Evolutionary conservation across 2,113 vertebrate genomes (phyloP), one percentile per base, ranked within the genome.

Genomic region (Stigmatopora argus): DNA sequence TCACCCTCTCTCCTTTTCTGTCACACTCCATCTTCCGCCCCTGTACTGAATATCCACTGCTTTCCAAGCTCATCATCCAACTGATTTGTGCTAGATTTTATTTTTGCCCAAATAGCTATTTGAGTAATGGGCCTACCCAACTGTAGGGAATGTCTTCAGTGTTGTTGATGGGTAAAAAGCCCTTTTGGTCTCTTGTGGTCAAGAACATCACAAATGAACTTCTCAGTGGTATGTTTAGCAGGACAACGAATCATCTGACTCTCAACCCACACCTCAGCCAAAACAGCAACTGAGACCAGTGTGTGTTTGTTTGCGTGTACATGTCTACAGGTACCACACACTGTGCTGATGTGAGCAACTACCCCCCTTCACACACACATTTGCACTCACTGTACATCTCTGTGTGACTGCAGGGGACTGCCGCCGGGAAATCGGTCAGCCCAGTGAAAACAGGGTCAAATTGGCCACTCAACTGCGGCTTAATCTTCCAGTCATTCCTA

Each of bases 381-480:
- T 55, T 71, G 65, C 68, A 62, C 55, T 41, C 61, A 68, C 48
- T 61, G 70, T 63, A 65, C 19, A 17, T 44, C 45, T 55, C 67
- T 63, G 38, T 47, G 58, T 51, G 65, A 78, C 64, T 70, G 65
- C 58, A 10, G 78, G 86, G 75, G 35, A 78, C 52, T 48, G n/a
- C 55, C 53, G 21, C 62, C 71, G 79, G 81, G 81, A 86, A 89
- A 87, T 85, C 67, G 71, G 76, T 83, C 79, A 76, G 67, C 73
- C 73, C 77, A 80, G 70, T 75, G 64, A 84, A 89, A 91, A 88
- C 74, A 84, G 86, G 89, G 86, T 90, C 88, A 90, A 88, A 87
- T 87, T 89, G 87, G 73, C 85, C 74, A 86, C 89, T 90, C 83
- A 83, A 75, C 58, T 62, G 49, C 48, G 73, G 73, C 69, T 75